Evolutionary conservation across 2,113 vertebrate species (phyloP), one percentile per base, ranked within the genome.

Genomic region (Phalacrocorax brasilianus): DNA sequence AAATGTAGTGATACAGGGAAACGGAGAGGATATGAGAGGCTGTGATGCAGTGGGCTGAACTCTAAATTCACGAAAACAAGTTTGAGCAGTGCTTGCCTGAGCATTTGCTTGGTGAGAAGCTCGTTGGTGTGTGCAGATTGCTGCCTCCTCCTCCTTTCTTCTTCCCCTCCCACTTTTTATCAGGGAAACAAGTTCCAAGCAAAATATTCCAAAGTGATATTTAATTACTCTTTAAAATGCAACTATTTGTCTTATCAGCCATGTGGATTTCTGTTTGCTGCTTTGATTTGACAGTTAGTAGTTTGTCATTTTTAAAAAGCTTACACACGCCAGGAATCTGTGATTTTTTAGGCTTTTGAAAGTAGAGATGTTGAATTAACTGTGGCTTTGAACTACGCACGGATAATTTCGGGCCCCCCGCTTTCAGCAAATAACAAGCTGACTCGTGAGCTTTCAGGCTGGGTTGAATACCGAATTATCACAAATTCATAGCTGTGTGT

Each of bases 161-260:
- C 70, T 49, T 88, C 66, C 42, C 84, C 80, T 92, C 91, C 61
- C 6, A 1, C 63, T 88, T 89, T 89, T 97, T 80, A 93, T 97
- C 95, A 53, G 44, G 45, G 88, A 94, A 94, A 66, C 81, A 74
- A 89, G 75, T 96, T 96, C 94, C 95, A 97, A 96, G 89, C 85
- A 93, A 97, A 97, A 97, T 97, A 89, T 88, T 97, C 85, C 89
- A 62, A 94, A 96, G 92, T 76, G 95, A 91, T 97, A 82, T 71
- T 96, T 97, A 97, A 97, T 97, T 97, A 95, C 94, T 97, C 91
- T 91, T 97, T 85, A 97, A 96, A 97, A 96, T 96, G 95, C 91
- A 97, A 94, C 94, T 95, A 89, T 96, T 91, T 97, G 91, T 96
- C 93, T 97, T 97, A 95, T 97, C 96, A 88, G 91, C 93, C 85